Conservation (phyloP, 2,113 vertebrate species). For the Upupa epops region DNA sequence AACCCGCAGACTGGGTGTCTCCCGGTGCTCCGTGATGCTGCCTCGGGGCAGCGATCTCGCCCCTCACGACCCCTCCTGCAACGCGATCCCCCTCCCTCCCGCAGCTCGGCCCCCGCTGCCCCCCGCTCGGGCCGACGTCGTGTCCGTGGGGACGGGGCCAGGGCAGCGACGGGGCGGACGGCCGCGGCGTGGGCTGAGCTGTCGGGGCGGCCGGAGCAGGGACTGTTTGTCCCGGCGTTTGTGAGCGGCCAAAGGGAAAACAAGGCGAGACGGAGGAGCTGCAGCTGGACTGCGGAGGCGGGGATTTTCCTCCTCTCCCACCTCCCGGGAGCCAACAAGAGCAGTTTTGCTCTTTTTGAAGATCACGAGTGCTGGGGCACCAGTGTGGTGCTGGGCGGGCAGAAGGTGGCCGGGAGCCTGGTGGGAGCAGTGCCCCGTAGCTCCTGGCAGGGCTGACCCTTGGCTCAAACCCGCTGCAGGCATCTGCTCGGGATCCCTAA, state of each 20-base stretch:
- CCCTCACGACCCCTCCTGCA: too few species aligned
- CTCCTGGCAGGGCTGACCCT: rapidly evolving
- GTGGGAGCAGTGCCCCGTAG: rapidly evolving
- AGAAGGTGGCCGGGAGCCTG: not conserved
- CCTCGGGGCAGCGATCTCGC: too few species aligned
- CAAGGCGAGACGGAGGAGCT: constrained; percentile 2
- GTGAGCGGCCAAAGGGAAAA: constrained; percentile 1
- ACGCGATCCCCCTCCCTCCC: too few species aligned
- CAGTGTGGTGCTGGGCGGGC: not conserved
- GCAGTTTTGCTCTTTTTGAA: rapidly evolving
- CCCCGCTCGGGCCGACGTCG: not conserved
- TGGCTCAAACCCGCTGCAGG: rapidly evolving
- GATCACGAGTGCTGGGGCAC: not conserved
- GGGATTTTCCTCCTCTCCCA: not conserved
- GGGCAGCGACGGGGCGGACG: not conserved
- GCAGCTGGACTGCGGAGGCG: constrained; percentile 26
- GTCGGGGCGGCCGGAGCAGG: not conserved
- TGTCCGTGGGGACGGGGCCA: not conserved
- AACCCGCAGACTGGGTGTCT: not conserved
- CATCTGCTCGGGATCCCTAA: not conserved
- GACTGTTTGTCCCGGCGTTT: not conserved
- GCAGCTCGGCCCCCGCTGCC: rapidly evolving
- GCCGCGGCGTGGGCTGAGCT: too few species aligned
- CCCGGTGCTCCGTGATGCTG: not conserved
- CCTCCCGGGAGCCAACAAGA: not conserved